Base-by-base conservation (phyloP, 2,113 vertebrate species). In the Lagopus muta region DNA sequence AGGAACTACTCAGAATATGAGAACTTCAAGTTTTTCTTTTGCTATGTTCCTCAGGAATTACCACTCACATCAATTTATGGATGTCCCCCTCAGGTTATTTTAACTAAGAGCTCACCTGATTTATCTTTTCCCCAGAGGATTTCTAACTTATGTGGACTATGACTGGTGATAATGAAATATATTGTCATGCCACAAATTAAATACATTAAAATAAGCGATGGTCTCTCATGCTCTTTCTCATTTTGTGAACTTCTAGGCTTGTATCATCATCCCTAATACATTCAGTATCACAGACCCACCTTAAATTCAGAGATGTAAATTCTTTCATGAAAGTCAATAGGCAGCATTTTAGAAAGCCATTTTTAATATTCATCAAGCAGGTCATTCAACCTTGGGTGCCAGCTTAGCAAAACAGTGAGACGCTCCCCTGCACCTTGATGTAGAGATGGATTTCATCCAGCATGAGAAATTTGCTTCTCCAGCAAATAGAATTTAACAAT, bases 151-250 rank as follows among this genome's bases (percentile, higher is more conserved):
- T 58, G 57, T 52, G 61, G 76, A 88, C 61, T 88, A 36, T 71
- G 47, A 71, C 66, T 89, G 27, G 80, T 71, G 77, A 88, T 88
- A 90, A 69, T 27, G 11, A 93, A 94, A 83, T 81, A 88, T 32
- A 70, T 16, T 65, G 52, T 72, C 80, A 86, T 75, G 48, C 62
- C 70, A 93, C 73, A 90, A 86, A 95, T 90, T 88, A 92, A 88
- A 88, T 13, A 67, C 40, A 52, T 92, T 91, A 88, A 95, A 90
- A 17, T 65, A 88, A 88, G 81, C 90, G 42, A 82, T 24, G 55
- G 14, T 84, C 43, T 90, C 48, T 88, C 2, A 0, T 1, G 2
- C 12, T 75, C 40, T 90, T 93, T 92, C 61, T 72, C 38, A 57
- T 62, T 92, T 88, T 73, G 62, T 81, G 84, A 92, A 61, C 82